Base-by-base conservation (phyloP, 2,888 invertebrate genomes). In the Ethmia dodecea region DNA sequence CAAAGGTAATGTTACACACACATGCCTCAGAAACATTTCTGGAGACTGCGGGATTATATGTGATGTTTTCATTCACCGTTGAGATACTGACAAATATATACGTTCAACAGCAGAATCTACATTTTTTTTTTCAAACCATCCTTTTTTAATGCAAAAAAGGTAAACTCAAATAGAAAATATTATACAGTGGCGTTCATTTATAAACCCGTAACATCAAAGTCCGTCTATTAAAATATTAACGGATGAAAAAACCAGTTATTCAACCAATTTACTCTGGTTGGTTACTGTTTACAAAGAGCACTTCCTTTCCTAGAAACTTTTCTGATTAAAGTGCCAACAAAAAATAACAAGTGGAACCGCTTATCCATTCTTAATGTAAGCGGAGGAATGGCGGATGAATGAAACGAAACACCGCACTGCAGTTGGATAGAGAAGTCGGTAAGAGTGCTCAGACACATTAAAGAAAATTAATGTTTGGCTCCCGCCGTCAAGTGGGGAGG, bases 391-490 rank as follows among this genome's bases (percentile, higher is more conserved):
- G 60, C 55, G 67, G 75, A 77, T 78, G 80, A 80, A 80, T 75
- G 67, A 63, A 80, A 78, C 74, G 75, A 80, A 83, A 81, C 79
- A 83, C 81, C 78, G 84, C 84, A 84, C 63, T 83, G 84, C 81
- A 83, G 80, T 74, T 44, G 48, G 54, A 64, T 65, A 40, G 63
- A 58, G 66, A 61, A 75, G 70, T 70, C 65, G 63, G 75, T 72
- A 81, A 81, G 77, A 83, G 79, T 83, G 73, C 77, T 81, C 80
- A 80, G 79, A 76, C 81, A 83, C 84, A 83, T 86, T 84, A 84
- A 84, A 81, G 83, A 81, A 83, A 84, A 84, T 86, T 83, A 84
- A 84, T 84, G 86, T 81, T 81, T 78, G 74, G 76, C 77, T 79
- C 68, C 75, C 74, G 65, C 69, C 80, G 75, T 80, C 80, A 78